Evolutionary conservation across 2,888 invertebrate species (phyloP).

Genomic region (Cryptus viduatorius): DNA sequence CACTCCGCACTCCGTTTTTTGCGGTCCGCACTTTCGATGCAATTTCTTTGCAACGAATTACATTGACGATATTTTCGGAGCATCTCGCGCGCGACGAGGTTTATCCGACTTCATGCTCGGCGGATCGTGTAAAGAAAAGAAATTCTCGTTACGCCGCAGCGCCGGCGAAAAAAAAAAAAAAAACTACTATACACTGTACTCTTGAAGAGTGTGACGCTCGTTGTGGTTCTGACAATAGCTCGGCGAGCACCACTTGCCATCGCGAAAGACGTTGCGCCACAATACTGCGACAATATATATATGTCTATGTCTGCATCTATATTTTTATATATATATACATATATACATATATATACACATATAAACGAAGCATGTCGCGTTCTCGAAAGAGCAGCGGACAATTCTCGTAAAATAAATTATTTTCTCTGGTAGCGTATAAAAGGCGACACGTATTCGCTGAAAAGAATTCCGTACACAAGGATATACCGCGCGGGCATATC

Average conservation of each 20-base stretch:
- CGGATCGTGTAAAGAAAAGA: neutral
- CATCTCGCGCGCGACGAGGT: neutral
- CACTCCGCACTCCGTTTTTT: too few species aligned
- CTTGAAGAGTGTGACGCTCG: constrained; percentile 26
- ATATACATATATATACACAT: constrained; percentile 12
- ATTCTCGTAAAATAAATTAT: constrained; percentile 53
- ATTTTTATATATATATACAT: neutral
- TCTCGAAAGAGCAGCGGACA: constrained; percentile 20
- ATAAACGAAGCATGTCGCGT: constrained; percentile 18
- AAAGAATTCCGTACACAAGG: constrained; percentile 41
- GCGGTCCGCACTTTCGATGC: too few species aligned
- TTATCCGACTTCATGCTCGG: neutral
- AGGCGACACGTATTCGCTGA: constrained; percentile 44
- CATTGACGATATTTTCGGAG: neutral
- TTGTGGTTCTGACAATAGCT: constrained; percentile 39
- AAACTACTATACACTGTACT: neutral
- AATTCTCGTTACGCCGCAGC: neutral
- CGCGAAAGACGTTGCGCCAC: constrained; percentile 35
- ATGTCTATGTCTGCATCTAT: neutral
- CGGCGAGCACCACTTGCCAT: constrained; percentile 43
- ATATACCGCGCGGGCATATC: neutral
- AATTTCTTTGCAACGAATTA: neutral
- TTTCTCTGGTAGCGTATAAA: constrained; percentile 32
- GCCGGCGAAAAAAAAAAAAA: neutral
- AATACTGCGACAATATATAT: constrained; percentile 12